A percentile compares a stretch with the other conserved stretches of the same genome.
Conservation (phyloP, 2,113 vertebrate genomes). For the Notiomystis cincta region DNA sequence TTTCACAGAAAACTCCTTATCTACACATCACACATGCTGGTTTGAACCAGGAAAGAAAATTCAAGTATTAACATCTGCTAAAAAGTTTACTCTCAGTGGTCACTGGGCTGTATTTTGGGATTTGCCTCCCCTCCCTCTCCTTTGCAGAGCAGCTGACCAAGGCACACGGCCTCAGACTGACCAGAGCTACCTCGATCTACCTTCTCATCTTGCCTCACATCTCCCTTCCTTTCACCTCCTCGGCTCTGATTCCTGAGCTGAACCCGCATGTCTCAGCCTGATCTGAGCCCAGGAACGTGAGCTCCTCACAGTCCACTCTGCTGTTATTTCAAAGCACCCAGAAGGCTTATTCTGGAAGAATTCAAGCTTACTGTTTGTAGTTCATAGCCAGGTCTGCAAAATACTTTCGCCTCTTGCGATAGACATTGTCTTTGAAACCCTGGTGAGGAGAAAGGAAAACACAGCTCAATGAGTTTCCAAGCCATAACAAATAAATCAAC, state of each 20-base stretch:
- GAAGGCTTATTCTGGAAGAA: neutral
- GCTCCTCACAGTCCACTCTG: neutral
- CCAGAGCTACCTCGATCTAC: neutral
- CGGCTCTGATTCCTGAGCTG: neutral
- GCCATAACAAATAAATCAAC: neutral
- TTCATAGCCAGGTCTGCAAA: slow-evolving; percentile 95
- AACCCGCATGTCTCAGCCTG: neutral
- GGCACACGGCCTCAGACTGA: neutral
- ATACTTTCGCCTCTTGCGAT: slow-evolving; percentile 93
- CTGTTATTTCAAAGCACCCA: neutral
- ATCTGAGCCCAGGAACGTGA: neutral
- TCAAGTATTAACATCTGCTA: neutral
- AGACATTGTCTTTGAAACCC: slow-evolving; percentile 99
- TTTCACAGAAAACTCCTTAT: slow-evolving; percentile 24
- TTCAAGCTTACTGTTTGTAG: slow-evolving; percentile 86
- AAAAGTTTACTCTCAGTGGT: neutral
- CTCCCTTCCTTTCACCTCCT: neutral
- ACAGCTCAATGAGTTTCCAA: neutral
- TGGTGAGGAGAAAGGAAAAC: slow-evolving; percentile 36
- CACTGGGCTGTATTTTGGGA: neutral
- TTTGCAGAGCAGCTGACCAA: neutral
- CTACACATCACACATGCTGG: neutral
- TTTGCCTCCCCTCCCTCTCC: neutral
- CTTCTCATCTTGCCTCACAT: neutral
- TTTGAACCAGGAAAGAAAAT: slow-evolving; percentile 19